These are phyloP conservation scores for Cinclus cinclus DNA, from an alignment of 2,113 vertebrate species.

Conservation along the genomic window DNA sequence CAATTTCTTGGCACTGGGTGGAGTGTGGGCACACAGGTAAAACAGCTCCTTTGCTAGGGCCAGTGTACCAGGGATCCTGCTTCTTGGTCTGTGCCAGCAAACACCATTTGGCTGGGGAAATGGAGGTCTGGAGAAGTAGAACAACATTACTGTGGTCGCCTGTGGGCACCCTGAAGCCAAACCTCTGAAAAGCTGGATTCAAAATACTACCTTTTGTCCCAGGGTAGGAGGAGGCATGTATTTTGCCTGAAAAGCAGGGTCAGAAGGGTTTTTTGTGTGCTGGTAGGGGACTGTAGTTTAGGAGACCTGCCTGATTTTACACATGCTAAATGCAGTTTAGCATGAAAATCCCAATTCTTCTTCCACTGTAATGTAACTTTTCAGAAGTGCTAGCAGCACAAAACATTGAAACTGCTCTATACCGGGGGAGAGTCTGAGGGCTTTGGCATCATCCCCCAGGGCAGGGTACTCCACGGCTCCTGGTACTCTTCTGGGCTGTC, in stretches of 20 bases:
- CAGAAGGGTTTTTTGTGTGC: not conserved
- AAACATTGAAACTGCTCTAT: fast-evolving
- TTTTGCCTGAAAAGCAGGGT: not conserved
- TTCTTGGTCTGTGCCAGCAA: not conserved
- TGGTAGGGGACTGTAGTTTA: not conserved
- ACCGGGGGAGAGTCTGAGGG: not conserved
- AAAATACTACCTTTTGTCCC: not conserved
- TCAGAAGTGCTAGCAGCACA: not conserved
- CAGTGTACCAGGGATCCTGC: fast-evolving
- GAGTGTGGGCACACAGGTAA: not conserved
- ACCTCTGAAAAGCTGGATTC: not conserved
- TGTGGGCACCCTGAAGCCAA: fast-evolving
- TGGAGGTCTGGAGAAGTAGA: not conserved
- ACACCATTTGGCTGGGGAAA: not conserved
- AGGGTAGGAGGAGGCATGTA: not conserved
- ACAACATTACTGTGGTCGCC: not conserved
- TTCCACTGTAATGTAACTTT: not conserved
- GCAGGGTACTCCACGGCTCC: not conserved
- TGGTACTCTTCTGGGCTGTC: not conserved
- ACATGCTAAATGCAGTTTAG: not conserved
- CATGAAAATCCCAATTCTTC: not conserved
- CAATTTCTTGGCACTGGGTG: fast-evolving
- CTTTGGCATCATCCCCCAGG: not conserved
- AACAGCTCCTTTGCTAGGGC: not conserved
- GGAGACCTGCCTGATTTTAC: not conserved